phyloP scores from a whole-genome alignment of 2,113 vertebrate species.

The Amazona vittata region DNA sequence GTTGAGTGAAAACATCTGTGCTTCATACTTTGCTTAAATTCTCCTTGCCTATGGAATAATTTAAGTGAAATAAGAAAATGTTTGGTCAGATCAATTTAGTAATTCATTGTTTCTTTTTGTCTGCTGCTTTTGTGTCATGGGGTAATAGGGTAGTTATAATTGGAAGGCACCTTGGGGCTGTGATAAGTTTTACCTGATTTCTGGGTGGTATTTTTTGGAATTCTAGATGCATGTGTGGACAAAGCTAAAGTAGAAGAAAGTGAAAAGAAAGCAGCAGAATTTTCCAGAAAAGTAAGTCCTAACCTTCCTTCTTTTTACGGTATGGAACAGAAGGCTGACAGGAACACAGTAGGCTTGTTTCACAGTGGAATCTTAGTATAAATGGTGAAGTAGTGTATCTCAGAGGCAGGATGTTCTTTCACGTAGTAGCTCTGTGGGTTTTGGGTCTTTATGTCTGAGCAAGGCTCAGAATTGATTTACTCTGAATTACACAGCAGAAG shows the following conservation, averaged over 20 bases:
- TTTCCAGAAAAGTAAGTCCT: constrained; percentile 92
- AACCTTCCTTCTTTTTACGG: background rate
- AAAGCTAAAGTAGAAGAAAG: constrained; percentile 97
- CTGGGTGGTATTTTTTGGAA: background rate
- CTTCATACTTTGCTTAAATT: background rate
- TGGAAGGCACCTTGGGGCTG: background rate
- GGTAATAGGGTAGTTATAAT: background rate
- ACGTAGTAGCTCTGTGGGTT: background rate
- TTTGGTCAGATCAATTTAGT: background rate
- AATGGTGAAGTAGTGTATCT: background rate
- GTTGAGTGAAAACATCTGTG: background rate
- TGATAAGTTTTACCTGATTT: background rate
- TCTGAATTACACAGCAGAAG: background rate
- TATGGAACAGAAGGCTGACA: background rate
- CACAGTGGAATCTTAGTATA: background rate
- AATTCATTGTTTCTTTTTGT: background rate
- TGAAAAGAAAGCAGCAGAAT: constrained; percentile 91
- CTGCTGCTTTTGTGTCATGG: background rate
- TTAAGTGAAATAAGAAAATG: background rate
- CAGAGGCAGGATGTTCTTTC: background rate
- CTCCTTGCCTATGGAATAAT: background rate
- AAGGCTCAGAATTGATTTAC: background rate
- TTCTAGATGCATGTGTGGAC: constrained; percentile 91
- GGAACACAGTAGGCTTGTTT: background rate
- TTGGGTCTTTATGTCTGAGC: background rate